phyloP scores from a whole-genome alignment of 2,888 invertebrate genomes.

The Ectemnius continuus region DNA sequence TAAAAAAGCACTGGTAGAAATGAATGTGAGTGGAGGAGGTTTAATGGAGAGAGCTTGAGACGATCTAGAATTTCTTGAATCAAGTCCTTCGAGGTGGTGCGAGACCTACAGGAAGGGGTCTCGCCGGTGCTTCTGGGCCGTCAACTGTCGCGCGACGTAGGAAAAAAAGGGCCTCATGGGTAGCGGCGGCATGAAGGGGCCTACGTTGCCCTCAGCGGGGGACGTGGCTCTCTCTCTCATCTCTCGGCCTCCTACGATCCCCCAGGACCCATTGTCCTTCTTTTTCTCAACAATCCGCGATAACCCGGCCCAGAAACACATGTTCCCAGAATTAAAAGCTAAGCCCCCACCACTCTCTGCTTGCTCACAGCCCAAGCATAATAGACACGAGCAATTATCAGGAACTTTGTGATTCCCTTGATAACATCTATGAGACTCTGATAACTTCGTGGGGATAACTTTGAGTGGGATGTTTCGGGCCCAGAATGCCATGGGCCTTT shows the following conservation, averaged over 20 bases:
- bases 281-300: conserved; percentile 27
- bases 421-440: too few relatives aligned
- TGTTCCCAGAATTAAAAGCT: conserved; percentile 5
- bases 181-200: conserved; percentile 46
- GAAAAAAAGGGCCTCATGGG: conserved; percentile 68
- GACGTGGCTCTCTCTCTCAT: conserved; percentile 6
- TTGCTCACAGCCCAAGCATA: too few relatives aligned
- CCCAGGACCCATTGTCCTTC: conserved; percentile 48
- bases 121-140: conserved; percentile 24
- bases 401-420: too few relatives aligned
- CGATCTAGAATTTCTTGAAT: conserved; percentile 46
- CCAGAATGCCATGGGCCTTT: too few relatives aligned
- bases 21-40: neutral
- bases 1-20: too few relatives aligned
- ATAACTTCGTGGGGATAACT: too few relatives aligned
- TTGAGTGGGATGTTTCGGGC: too few relatives aligned
- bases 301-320: conserved; percentile 1
- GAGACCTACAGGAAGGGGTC: conserved; percentile 46
- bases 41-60: conserved; percentile 1
- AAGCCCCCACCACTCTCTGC: too few relatives aligned
- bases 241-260: conserved; percentile 1
- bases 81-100: conserved; percentile 54
- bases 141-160: conserved; percentile 42
- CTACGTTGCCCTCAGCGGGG: conserved; percentile 62
- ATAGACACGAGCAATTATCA: too few relatives aligned